Percentiles rank a stretch among this genome's conserved stretches.
These are phyloP conservation scores for Aplocera efformata DNA, from an alignment of 2,888 invertebrate species.

Conservation along the genomic window DNA sequence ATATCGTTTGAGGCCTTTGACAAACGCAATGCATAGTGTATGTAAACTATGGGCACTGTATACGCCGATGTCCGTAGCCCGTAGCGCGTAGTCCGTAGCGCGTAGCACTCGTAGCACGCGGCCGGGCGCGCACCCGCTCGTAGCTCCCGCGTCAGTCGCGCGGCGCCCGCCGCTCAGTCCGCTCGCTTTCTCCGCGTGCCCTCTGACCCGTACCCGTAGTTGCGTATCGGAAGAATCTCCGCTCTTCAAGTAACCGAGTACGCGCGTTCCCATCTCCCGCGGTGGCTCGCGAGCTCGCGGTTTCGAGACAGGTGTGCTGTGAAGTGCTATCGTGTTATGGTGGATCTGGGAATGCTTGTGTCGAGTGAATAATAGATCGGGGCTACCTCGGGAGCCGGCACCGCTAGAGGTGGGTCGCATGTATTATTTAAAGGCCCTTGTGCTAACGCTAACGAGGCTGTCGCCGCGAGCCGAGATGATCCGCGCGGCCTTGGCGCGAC, in stretches of 20 bases:
- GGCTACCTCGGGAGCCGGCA: constrained; percentile 55
- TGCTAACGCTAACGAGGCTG: constrained; percentile 20
- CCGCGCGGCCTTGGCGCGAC: constrained; percentile 20
- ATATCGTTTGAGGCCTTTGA: constrained; percentile 22
- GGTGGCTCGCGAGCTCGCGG: constrained; percentile 10
- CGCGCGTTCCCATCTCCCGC: constrained; percentile 7
- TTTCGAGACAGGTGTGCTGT: constrained; percentile 35
- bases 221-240: constrained; percentile 17
- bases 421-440: constrained; percentile 35
- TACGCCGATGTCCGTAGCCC: constrained; percentile 4
- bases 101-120: background rate
- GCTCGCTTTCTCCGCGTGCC: constrained; percentile 21
- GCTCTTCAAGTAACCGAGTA: constrained; percentile 19
- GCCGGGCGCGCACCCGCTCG: background rate
- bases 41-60: constrained; percentile 19
- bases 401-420: constrained; percentile 56
- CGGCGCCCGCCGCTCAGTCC: constrained; percentile 48
- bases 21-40: constrained; percentile 30
- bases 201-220: constrained; percentile 7
- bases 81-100: background rate
- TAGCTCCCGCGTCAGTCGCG: constrained; percentile 47
- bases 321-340: constrained; percentile 42
- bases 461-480: constrained; percentile 16
- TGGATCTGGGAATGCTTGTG: constrained; percentile 43
- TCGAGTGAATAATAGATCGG: constrained; percentile 49